phyloP scores from a whole-genome alignment of 1,140 invertebrate genomes.

The Nautilus pompilius region DNA sequence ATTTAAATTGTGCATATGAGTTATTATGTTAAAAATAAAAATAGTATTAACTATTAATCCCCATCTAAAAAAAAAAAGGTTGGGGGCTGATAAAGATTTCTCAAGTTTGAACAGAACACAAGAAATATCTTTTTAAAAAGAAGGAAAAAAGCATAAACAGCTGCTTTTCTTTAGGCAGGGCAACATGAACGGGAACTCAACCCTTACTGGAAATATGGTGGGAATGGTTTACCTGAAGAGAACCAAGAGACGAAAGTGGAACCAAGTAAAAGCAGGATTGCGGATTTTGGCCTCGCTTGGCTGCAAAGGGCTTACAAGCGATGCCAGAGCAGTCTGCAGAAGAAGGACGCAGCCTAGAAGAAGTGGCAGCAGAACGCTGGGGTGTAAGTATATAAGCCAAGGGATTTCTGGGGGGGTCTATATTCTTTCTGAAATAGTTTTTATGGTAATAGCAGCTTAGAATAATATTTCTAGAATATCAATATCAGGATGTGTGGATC shows the following conservation, averaged over 20 bases:
- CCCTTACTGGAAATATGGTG: slow-evolving; percentile 89
- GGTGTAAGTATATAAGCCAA: slow-evolving; percentile 56
- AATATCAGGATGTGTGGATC: no score
- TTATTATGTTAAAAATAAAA: no score
- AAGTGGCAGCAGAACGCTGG: slow-evolving; percentile 65
- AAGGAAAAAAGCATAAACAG: no score
- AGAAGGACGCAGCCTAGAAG: slow-evolving; percentile 61
- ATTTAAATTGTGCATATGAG: no score
- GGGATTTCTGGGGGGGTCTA: no score
- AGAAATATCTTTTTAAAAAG: no score
- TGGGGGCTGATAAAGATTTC: no score
- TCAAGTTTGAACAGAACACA: no score
- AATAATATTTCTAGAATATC: background rate
- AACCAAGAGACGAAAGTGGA: slow-evolving; percentile 2
- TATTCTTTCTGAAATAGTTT: background rate
- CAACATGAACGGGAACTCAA: slow-evolving; percentile 78
- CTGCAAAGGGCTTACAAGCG: slow-evolving; percentile 61
- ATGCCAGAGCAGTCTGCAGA: slow-evolving; percentile 63
- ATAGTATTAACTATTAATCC: no score
- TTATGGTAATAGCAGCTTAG: background rate
- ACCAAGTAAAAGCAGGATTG: background rate
- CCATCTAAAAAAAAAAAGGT: no score
- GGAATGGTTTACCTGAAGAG: slow-evolving; percentile 69
- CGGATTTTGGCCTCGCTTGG: slow-evolving; percentile 51
- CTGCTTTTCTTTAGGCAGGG: slow-evolving; percentile 65